These are phyloP conservation scores for Holothuria scabra DNA, from an alignment of 53 echinoderm and acorn worm species.

Conservation along the genomic window DNA sequence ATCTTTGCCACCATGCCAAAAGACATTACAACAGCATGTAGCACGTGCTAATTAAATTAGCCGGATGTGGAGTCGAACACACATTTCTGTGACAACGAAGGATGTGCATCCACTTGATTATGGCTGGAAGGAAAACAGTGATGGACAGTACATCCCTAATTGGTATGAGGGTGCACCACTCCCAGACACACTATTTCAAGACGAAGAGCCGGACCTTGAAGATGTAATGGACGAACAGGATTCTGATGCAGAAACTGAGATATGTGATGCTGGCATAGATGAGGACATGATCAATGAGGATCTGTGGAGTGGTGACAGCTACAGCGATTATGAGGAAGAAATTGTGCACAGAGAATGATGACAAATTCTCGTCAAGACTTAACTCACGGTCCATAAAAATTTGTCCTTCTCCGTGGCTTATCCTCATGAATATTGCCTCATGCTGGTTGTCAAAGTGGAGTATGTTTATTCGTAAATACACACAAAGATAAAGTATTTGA, in stretches of 20 bases:
- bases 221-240: conserved; percentile 14
- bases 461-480: no score
- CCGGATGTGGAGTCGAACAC: conserved; percentile 43
- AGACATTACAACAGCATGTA: conserved; percentile 28
- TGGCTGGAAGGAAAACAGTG: neutral
- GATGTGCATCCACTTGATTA: neutral
- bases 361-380: no score
- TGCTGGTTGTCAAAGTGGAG: no score
- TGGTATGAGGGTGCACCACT: conserved; percentile 11
- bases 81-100: conserved; percentile 12
- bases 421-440: no score
- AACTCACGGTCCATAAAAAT: no score
- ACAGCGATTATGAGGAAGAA: neutral
- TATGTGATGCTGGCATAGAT: neutral
- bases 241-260: conserved; percentile 2
- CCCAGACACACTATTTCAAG: conserved; percentile 8
- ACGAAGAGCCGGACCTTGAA: conserved; percentile 8
- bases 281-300: neutral
- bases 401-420: no score
- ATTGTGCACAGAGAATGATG: no score
- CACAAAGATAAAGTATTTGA: no score
- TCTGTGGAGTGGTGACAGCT: no score
- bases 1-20: conserved; percentile 59
- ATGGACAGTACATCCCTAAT: conserved; percentile 12
- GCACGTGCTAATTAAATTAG: conserved; percentile 10